These are phyloP conservation scores for Tenthredo scrophulariae DNA, from an alignment of 2,888 invertebrate genomes.

Conservation along the genomic window DNA sequence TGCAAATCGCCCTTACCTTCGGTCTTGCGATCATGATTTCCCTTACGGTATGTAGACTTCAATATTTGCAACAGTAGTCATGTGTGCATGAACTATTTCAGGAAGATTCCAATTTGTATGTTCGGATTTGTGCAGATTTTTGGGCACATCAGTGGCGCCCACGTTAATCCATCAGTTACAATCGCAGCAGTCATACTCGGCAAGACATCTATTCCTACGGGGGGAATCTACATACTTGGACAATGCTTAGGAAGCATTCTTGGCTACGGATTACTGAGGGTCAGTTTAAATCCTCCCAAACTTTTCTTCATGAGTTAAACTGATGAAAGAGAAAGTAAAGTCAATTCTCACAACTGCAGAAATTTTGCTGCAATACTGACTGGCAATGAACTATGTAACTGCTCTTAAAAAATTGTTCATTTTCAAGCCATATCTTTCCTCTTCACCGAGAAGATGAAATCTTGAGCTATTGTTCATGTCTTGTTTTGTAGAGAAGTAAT, in stretches of 20 bases:
- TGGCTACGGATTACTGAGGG: slow-evolving; percentile 86
- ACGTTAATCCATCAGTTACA: slow-evolving; percentile 90
- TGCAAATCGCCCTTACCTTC: slow-evolving; percentile 82
- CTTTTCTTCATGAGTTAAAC: neutral
- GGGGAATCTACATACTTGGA: slow-evolving; percentile 82
- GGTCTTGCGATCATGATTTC: slow-evolving; percentile 80
- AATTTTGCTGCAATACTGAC: neutral
- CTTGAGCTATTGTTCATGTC: neutral
- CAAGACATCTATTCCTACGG: slow-evolving; percentile 80
- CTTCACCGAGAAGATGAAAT: neutral
- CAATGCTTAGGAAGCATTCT: slow-evolving; percentile 84
- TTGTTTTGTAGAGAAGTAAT: neutral
- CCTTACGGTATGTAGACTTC: slow-evolving; percentile 9
- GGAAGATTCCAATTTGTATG: neutral
- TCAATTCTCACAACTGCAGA: neutral
- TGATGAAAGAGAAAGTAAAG: neutral
- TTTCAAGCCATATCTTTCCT: neutral
- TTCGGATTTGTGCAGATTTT: slow-evolving; percentile 80
- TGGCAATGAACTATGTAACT: neutral
- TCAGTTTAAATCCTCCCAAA: slow-evolving; percentile 64
- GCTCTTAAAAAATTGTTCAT: neutral
- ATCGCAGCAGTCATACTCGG: slow-evolving; percentile 83
- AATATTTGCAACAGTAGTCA: neutral
- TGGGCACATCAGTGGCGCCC: slow-evolving; percentile 89
- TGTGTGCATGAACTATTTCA: neutral